A percentile compares a stretch with the other conserved stretches of the same genome.
Conservation (phyloP, 2,797 vertebrate species). For the Diceros bicornis region DNA sequence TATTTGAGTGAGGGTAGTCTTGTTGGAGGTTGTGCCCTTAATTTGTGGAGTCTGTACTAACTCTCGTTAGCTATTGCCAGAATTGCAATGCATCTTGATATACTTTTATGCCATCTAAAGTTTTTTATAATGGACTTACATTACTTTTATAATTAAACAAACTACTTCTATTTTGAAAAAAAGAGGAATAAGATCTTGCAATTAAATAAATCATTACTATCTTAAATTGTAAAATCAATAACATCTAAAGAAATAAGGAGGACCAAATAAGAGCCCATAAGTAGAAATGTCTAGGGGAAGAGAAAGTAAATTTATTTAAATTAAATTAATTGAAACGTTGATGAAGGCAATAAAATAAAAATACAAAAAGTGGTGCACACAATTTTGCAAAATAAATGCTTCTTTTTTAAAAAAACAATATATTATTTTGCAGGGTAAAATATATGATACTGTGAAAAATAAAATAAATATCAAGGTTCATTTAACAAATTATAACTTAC, state of each 20-base stretch:
- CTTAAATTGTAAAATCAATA: neutral
- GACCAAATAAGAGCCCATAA: neutral
- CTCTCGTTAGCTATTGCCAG: neutral
- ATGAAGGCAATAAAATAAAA: neutral
- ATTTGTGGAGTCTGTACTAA: neutral
- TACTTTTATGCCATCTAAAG: neutral
- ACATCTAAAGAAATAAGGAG: neutral
- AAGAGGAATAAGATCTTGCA: neutral
- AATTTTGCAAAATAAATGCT: neutral
- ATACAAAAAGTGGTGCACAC: neutral
- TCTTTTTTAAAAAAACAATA: neutral
- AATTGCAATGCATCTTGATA: neutral
- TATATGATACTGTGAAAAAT: neutral
- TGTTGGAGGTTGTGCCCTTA: neutral
- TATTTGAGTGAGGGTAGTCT: neutral
- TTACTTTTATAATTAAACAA: neutral
- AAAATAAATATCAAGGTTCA: neutral
- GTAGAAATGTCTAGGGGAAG: neutral
- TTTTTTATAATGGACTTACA: neutral
- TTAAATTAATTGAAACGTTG: neutral
- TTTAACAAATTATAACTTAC: neutral
- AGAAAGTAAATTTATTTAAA: slow-evolving; percentile 9
- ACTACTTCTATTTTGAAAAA: neutral
- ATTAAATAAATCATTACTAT: neutral
- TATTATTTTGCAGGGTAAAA: neutral